These are phyloP conservation scores for Gymnarchus niloticus DNA, from an alignment of 2,113 vertebrate genomes.

Conservation along the genomic window DNA sequence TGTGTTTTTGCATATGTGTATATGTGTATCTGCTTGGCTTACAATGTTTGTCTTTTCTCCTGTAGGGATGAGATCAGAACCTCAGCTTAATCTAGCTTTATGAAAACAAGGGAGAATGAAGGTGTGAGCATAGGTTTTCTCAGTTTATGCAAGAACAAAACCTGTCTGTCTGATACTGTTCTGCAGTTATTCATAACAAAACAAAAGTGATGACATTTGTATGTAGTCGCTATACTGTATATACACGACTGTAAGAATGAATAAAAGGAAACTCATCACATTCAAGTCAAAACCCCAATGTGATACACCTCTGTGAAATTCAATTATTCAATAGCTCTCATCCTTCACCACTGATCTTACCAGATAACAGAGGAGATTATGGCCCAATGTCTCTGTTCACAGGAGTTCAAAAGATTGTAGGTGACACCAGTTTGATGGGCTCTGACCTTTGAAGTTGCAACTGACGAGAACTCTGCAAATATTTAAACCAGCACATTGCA, in stretches of 20 bases:
- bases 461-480: slow-evolving; percentile 23
- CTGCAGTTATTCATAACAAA: too few species aligned
- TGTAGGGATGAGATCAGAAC: too few species aligned
- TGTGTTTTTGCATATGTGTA: neutral
- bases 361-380: neutral
- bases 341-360: neutral
- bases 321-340: slow-evolving; percentile 5
- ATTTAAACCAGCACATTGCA: slow-evolving; percentile 12
- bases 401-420: neutral
- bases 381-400: neutral
- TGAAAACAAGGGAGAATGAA: neutral
- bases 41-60: neutral
- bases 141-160: neutral
- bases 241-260: neutral
- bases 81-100: neutral
- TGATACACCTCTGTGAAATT: neutral
- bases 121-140: neutral
- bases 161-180: too few species aligned
- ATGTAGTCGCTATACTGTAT: neutral
- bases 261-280: neutral
- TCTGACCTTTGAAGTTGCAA: slow-evolving; percentile 23
- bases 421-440: neutral
- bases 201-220: neutral
- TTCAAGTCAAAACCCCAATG: neutral
- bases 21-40: neutral